Base-by-base conservation (phyloP, 2,888 invertebrate species). In the Cephonodes hylas region DNA sequence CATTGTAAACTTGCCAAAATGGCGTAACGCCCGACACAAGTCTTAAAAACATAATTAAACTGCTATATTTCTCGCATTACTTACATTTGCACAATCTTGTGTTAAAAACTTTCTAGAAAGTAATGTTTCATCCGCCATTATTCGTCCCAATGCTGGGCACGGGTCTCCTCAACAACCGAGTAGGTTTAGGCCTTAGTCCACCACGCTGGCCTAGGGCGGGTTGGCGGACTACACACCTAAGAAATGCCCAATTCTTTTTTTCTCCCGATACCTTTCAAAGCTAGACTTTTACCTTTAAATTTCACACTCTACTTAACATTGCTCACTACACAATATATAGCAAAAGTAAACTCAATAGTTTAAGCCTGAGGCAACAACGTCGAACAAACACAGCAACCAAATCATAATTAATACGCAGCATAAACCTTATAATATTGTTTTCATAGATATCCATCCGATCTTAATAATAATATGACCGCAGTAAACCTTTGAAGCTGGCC, bases 381-480 rank as follows among this genome's bases (percentile, higher is more conserved):
- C n/a, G 25, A 31, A 53, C 53, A 53, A 53, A 53, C 27, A 53
- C 23, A 10, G 8, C 15, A 10, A 31, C 18, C 38, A 10, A 53
- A 53, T 53, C 27, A 15, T 53, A 27, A 53, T 53, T 53, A 27
- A 27, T 48, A 25, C n/a, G 25, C 13, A 48, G 25, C 48, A 48
- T 48, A 48, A 46, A 48, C 25, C 27, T 10, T 53, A 38, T 38
- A 53, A 46, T 53, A 53, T 53, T 53, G 27, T 31, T 53, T 53
- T 31, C 53, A 18, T 31, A 27, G 18, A 31, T 53, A 53, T 31
- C 27, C 53, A n/a, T 15, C 53, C 4, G 53, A 18, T 61, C 61
- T 57, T 61, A 57, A 57, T 61, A 61, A 61, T 34, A 56, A 57
- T 61, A 61, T 57, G 57, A 61, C 56, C 31, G 23, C 45, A 57